These are phyloP conservation scores for Priocnemis perturbator DNA, from an alignment of 2,888 invertebrate species.

Conservation along the genomic window DNA sequence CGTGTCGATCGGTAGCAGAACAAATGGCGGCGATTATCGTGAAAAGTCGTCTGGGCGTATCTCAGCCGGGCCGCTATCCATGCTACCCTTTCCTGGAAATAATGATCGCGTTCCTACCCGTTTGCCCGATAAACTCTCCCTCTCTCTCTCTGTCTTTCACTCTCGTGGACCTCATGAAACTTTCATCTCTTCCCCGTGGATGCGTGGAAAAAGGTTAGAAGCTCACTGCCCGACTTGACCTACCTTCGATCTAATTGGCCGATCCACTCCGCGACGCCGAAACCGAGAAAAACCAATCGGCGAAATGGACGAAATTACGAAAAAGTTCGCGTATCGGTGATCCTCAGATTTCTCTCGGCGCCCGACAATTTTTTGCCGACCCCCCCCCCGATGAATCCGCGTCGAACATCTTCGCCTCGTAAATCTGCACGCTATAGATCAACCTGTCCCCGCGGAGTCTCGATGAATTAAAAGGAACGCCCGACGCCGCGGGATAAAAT, in stretches of 20 bases:
- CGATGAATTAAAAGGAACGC: too few species aligned
- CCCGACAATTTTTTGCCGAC: too few species aligned
- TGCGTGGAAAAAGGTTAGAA: constrained; percentile 46
- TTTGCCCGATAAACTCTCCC: neutral
- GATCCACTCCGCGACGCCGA: constrained; percentile 17
- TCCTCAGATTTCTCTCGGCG: too few species aligned
- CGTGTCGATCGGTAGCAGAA: constrained; percentile 16
- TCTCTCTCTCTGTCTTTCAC: neutral
- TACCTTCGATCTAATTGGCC: constrained; percentile 43
- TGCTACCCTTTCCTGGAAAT: neutral
- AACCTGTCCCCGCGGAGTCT: too few species aligned
- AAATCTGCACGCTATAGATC: too few species aligned
- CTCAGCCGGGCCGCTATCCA: constrained; percentile 2
- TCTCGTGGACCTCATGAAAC: constrained; percentile 43
- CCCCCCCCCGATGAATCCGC: too few species aligned
- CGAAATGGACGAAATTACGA: constrained; percentile 13
- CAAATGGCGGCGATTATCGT: constrained; percentile 27
- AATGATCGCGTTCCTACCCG: neutral
- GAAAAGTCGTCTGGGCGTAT: constrained; percentile 19
- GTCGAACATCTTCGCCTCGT: too few species aligned
- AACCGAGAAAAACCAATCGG: constrained; percentile 21
- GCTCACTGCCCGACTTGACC: constrained; percentile 38
- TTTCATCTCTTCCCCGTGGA: constrained; percentile 41
- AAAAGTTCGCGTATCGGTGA: neutral
- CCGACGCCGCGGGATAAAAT: too few species aligned